phyloP scores from a whole-genome alignment of 2,888 invertebrate genomes.

The Ochropleura leucogaster region DNA sequence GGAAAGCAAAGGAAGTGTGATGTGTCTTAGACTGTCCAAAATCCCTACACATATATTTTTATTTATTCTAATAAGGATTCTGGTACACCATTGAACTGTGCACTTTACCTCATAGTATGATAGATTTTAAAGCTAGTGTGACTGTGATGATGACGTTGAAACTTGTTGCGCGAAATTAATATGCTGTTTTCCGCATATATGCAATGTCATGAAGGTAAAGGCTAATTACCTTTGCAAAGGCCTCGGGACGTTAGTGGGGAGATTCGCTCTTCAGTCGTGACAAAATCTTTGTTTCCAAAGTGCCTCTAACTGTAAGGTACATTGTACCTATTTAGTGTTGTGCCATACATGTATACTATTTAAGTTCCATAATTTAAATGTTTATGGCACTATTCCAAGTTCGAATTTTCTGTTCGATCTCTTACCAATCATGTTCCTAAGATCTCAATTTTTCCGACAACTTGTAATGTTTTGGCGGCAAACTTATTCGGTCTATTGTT shows the following conservation, averaged over 20 bases:
- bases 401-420: slow-evolving; percentile 71
- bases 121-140: slow-evolving; percentile 28
- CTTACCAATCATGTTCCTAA: slow-evolving; percentile 76
- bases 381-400: slow-evolving; percentile 67
- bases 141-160: slow-evolving; percentile 16
- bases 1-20: slow-evolving; percentile 19
- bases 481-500: slow-evolving; percentile 66
- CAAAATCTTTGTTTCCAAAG: slow-evolving; percentile 69
- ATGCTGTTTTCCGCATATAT: slow-evolving; percentile 5
- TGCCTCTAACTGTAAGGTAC: slow-evolving; percentile 81
- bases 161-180: slow-evolving; percentile 28
- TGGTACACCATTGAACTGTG: slow-evolving; percentile 19
- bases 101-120: slow-evolving; percentile 20
- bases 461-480: slow-evolving; percentile 62
- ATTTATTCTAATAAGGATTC: slow-evolving; percentile 40
- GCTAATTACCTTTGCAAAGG: slow-evolving; percentile 5
- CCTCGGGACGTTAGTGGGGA: not conserved
- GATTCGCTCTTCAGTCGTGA: slow-evolving; percentile 64
- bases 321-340: slow-evolving; percentile 72
- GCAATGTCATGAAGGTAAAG: slow-evolving; percentile 12
- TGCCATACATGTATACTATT: slow-evolving; percentile 75
- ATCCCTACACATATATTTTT: slow-evolving; percentile 23
- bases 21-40: slow-evolving; percentile 24
- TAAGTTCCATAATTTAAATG: slow-evolving; percentile 66
- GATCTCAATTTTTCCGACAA: slow-evolving; percentile 73